These are phyloP conservation scores for Sialis fuliginosa DNA, from an alignment of 2,888 invertebrate genomes.

Conservation along the genomic window DNA sequence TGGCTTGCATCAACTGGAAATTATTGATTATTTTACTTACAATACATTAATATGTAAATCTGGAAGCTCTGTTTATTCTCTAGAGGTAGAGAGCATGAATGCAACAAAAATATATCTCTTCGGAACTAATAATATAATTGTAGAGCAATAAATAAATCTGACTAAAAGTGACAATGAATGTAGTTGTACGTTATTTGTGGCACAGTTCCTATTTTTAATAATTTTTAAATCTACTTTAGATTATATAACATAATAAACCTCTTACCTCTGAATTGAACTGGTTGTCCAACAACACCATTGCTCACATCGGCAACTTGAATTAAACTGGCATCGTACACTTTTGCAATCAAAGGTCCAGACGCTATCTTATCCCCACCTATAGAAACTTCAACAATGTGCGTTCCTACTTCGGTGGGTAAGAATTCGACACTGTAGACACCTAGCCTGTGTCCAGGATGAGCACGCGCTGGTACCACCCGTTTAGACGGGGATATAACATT, in stretches of 20 bases:
- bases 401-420: conserved; percentile 84
- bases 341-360: conserved; percentile 79
- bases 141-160: too few relatives aligned
- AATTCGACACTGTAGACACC: conserved; percentile 84
- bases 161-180: too few relatives aligned
- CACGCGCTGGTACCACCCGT: conserved; percentile 61
- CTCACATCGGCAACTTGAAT: conserved; percentile 90
- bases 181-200: too few relatives aligned
- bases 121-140: too few relatives aligned
- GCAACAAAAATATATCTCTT: too few relatives aligned
- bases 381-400: conserved; percentile 76
- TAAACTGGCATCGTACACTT: conserved; percentile 85
- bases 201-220: too few relatives aligned
- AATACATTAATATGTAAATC: background rate
- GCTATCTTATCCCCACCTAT: conserved; percentile 80
- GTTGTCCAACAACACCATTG: conserved; percentile 86
- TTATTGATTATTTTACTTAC: background rate
- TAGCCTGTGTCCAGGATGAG: conserved; percentile 61
- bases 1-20: conserved; percentile 88
- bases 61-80: background rate
- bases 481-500: conserved; percentile 71
- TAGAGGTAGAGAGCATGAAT: too few relatives aligned
- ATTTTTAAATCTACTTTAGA: too few relatives aligned
- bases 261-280: conserved; percentile 88
- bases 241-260: conserved; percentile 3